A percentile compares a stretch with the other conserved stretches of the same genome.
phyloP scores from a whole-genome alignment of 2,888 invertebrate species.

The Aphrophora alni region DNA sequence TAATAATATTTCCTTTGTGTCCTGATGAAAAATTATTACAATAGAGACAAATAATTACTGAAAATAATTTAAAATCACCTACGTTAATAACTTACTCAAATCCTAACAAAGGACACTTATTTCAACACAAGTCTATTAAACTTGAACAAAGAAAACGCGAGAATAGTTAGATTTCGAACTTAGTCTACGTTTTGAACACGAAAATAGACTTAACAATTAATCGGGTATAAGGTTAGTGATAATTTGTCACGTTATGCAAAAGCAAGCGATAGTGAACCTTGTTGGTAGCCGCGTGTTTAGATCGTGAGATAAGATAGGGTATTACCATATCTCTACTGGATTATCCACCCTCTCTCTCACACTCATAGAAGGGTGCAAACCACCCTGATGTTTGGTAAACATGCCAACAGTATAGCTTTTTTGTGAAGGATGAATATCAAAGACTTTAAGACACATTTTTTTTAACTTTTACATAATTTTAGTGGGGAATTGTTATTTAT shows the following conservation, averaged over 20 bases:
- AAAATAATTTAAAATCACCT: neutral
- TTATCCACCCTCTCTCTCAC: conserved; percentile 19
- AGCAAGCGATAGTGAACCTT: conserved; percentile 34
- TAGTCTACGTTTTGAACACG: conserved; percentile 15
- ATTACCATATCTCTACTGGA: conserved; percentile 36
- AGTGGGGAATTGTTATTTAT: too few species aligned
- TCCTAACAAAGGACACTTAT: neutral
- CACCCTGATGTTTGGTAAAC: conserved; percentile 16
- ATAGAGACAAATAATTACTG: neutral
- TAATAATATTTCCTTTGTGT: too few species aligned
- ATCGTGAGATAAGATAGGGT: conserved; percentile 32
- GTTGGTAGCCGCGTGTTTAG: conserved; percentile 34
- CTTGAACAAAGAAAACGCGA: neutral
- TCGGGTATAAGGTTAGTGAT: conserved; percentile 23
- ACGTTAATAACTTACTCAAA: neutral
- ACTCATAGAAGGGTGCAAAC: conserved; percentile 15
- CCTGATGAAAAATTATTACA: too few species aligned
- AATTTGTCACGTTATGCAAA: conserved; percentile 12
- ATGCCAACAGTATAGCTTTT: conserved; percentile 10
- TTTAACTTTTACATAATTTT: too few species aligned
- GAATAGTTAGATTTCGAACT: neutral
- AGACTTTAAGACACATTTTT: too few species aligned
- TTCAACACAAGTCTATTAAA: neutral
- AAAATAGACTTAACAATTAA: conserved; percentile 27
- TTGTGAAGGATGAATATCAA: neutral